A percentile compares a stretch with the other conserved stretches of the same genome.
Evolutionary conservation across 2,113 vertebrate species (phyloP).

Genomic region (Nycticorax nycticorax): DNA sequence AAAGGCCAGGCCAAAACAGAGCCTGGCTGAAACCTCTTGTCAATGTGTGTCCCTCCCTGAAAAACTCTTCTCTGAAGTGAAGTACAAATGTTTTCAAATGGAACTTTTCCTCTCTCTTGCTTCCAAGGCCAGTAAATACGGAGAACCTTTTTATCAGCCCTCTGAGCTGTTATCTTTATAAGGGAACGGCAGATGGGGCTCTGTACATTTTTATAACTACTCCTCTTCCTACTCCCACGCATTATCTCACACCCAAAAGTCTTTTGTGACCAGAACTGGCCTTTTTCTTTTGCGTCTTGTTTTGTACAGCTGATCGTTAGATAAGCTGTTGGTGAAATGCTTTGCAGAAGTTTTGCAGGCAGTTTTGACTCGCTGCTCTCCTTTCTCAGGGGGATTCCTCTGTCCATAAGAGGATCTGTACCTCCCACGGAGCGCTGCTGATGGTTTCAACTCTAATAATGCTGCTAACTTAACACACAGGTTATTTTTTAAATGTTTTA

Average conservation of each 20-base stretch:
- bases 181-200: conserved; percentile 52
- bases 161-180: neutral
- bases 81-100: neutral
- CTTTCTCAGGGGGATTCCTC: conserved; percentile 36
- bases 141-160: neutral
- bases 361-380: neutral
- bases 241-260: neutral
- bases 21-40: neutral
- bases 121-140: neutral
- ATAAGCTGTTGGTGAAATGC: neutral
- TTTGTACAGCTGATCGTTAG: neutral
- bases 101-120: neutral
- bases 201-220: neutral
- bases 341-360: neutral
- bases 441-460: conserved; percentile 29
- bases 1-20: neutral
- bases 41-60: rapidly evolving
- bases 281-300: neutral
- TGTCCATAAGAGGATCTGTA: neutral
- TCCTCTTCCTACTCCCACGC: conserved; percentile 1
- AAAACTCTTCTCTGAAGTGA: neutral
- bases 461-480: conserved; percentile 68
- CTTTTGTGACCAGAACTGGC: neutral
- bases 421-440: conserved; percentile 32
- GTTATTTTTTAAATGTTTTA: conserved; percentile 41